These are phyloP conservation scores for Lamellibrachia satsuma DNA, from an alignment of 2,888 invertebrate species.

Conservation along the genomic window DNA sequence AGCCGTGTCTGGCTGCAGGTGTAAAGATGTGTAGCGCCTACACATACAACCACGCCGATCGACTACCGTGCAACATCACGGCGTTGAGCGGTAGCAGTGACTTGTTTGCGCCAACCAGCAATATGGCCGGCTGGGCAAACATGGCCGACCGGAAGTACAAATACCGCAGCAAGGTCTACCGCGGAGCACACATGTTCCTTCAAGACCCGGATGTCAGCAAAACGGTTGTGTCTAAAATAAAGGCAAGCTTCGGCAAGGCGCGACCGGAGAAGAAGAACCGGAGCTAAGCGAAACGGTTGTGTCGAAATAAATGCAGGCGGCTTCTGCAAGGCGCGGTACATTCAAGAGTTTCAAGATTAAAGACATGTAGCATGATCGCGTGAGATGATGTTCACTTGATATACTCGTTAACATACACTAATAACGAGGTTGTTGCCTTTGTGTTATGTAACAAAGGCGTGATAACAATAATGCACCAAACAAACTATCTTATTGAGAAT, in stretches of 20 bases:
- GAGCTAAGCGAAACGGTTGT: too few relatives aligned
- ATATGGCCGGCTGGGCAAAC: neutral
- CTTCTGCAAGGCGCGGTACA: too few relatives aligned
- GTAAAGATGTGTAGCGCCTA: neutral
- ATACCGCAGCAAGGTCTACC: slow-evolving; percentile 10
- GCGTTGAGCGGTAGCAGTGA: slow-evolving; percentile 1
- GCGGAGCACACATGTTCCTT: neutral
- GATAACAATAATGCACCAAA: too few relatives aligned
- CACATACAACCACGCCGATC: neutral
- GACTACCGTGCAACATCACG: neutral
- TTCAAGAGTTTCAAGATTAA: neutral
- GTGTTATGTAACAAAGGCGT: too few relatives aligned
- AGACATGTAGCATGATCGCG: neutral
- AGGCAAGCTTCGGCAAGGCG: neutral
- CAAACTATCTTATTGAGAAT: too few relatives aligned
- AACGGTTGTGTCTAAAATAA: neutral
- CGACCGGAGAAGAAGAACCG: neutral
- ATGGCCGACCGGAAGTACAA: slow-evolving; percentile 6
- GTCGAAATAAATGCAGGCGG: too few relatives aligned
- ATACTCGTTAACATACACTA: too few relatives aligned
- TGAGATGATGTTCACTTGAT: neutral
- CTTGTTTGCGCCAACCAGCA: neutral
- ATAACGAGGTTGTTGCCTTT: too few relatives aligned
- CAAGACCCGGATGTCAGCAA: slow-evolving; percentile 6
- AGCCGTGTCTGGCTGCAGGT: neutral